Evolutionary conservation across 2,113 vertebrate species (phyloP).

Genomic region (Strigops habroptila): DNA sequence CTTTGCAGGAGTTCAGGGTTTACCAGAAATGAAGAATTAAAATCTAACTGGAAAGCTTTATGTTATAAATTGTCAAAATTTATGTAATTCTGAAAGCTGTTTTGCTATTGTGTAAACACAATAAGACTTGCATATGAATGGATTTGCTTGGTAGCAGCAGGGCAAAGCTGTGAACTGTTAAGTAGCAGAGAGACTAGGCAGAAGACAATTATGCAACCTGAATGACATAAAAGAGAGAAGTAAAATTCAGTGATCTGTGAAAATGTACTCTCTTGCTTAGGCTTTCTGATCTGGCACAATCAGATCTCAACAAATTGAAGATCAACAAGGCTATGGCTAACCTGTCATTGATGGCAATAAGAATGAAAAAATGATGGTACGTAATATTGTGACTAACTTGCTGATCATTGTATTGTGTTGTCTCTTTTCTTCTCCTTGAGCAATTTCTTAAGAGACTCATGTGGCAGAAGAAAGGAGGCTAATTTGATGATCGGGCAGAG

Average conservation of each 20-base stretch:
- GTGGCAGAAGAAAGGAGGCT: background rate
- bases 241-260: background rate
- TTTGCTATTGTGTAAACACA: background rate
- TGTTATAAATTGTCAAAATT: background rate
- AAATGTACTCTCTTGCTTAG: background rate
- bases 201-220: background rate
- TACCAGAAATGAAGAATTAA: background rate
- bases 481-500: background rate
- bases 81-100: background rate
- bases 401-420: background rate
- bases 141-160: background rate
- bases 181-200: background rate
- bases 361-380: background rate
- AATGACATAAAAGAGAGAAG: background rate
- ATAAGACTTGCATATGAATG: background rate
- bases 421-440: background rate
- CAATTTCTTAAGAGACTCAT: background rate
- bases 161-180: background rate
- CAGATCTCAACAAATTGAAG: background rate
- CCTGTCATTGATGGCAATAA: background rate
- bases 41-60: background rate
- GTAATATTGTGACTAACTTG: background rate
- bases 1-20: background rate
- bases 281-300: background rate
- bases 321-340: background rate